Evolutionary conservation across 1,140 invertebrate species (phyloP).

Genomic region (Hirudo medicinalis): DNA sequence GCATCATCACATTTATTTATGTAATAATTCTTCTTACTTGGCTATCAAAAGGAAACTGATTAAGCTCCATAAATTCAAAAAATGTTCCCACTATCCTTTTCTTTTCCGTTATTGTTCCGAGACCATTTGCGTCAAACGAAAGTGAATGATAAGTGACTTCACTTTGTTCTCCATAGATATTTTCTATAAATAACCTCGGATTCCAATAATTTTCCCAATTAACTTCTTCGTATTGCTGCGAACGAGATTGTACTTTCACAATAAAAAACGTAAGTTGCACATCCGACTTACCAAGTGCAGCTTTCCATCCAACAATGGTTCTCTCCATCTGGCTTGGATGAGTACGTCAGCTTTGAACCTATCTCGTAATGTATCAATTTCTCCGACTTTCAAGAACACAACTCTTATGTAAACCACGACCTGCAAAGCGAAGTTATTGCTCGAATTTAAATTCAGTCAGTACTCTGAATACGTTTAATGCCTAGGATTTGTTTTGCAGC

Average conservation of each 20-base stretch:
- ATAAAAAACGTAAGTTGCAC: too few species aligned
- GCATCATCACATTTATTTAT: neutral
- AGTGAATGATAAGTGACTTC: conserved; percentile 20
- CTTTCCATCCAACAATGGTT: conserved; percentile 16
- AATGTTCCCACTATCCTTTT: conserved; percentile 23
- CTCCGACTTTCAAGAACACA: conserved; percentile 26
- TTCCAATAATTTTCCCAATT: conserved; percentile 38
- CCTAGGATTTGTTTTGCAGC: neutral
- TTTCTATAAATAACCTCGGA: conserved; percentile 40
- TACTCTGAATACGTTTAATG: too few species aligned
- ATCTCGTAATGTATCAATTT: conserved; percentile 26
- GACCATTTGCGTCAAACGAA: conserved; percentile 16
- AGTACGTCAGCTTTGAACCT: conserved; percentile 25
- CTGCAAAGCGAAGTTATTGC: neutral
- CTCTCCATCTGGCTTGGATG: conserved; percentile 23
- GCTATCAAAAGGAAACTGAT: conserved; percentile 25
- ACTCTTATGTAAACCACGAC: conserved; percentile 14
- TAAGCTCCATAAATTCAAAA: conserved; percentile 25
- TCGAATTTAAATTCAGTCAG: too few species aligned
- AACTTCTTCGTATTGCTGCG: conserved; percentile 30
- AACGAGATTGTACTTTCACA: too few species aligned
- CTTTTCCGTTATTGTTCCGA: conserved; percentile 23
- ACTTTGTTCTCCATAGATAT: conserved; percentile 36
- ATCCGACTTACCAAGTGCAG: conserved; percentile 4
- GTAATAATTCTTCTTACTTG: conserved; percentile 19